Base-by-base conservation (phyloP, 1,140 invertebrate genomes). In the Caenorhabditis remanei region DNA sequence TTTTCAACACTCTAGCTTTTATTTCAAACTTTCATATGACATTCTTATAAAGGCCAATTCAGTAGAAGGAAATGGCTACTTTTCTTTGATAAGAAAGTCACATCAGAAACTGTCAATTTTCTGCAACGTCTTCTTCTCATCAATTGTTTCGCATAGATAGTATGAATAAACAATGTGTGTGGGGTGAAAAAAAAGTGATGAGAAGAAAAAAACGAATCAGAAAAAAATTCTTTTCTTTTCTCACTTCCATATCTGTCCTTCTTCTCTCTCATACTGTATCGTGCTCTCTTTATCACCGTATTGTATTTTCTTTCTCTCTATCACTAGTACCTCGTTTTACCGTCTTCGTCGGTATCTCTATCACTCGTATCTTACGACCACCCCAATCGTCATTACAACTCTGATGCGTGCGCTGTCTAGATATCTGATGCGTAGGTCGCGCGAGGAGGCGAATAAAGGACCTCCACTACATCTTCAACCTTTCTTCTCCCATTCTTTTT, bases 111-210 rank as follows among this genome's bases (percentile, higher is more conserved):
- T 79, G 71, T 79, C 71, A 79, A 79, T 79, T 79, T 41, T 79
- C 46, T 79, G 46, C n/a, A 79, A 79, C 46, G 46, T 79, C 71
- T 79, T 32, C n/a, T 75, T 32, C 41, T 71, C 40, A 24, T 79
- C 71, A 50, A 79, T 79, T 79, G 46, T 79, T 79, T 48, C 65
- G n/a, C 46, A 50, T 53, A 79, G 71, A 79, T 53, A 79, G 71
- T 79, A 79, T 79, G 71, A 79, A 79, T 79, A 79, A 79, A 79
- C 71, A 79, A 79, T 50, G 71, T 40, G 71, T 79, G 46, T 79
- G 71, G 46, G 71, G 46, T 50, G 61, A 50, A n/a, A 79, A 71
- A 75, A 79, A 79, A 79, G 71, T 79, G 71, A 79, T 79, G 71
- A 50, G 21, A 50, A 48, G 71, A 16, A 50, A 79, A 79, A 79